phyloP scores from a whole-genome alignment of 92 coral and sea anemone genomes.

The Umimayanthus kanabou region DNA sequence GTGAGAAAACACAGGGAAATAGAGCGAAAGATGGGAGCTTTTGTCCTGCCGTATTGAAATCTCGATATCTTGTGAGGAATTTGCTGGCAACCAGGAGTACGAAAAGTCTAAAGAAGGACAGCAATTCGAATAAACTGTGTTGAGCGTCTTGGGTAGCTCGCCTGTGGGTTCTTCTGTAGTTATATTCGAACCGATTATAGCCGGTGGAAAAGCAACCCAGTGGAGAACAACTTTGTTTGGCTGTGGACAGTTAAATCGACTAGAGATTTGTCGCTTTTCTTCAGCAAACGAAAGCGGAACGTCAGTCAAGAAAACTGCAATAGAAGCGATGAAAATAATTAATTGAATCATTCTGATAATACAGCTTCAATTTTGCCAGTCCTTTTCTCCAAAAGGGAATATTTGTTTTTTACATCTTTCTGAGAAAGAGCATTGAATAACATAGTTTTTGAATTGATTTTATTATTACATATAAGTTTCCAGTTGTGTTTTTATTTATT shows the following conservation, averaged over 20 bases:
- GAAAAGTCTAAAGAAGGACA: not conserved
- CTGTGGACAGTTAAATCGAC: slow-evolving; percentile 4
- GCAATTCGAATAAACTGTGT: not conserved
- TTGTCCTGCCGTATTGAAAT: slow-evolving; percentile 22
- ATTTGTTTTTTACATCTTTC: not conserved
- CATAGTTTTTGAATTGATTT: not conserved
- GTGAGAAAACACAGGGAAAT: slow-evolving; percentile 28
- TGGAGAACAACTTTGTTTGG: not conserved
- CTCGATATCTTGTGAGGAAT: slow-evolving; percentile 10
- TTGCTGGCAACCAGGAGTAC: not conserved
- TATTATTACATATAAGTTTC: not conserved
- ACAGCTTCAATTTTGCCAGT: not conserved
- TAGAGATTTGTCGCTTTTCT: not conserved
- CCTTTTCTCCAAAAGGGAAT: not conserved
- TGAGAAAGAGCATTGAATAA: not conserved
- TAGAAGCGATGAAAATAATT: not conserved
- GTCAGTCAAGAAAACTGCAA: not conserved
- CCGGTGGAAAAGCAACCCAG: not conserved
- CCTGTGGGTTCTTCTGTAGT: not conserved
- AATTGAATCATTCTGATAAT: not conserved
- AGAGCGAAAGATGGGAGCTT: slow-evolving; percentile 12
- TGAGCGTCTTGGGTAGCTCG: not conserved
- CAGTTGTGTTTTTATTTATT: not conserved
- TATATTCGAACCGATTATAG: not conserved
- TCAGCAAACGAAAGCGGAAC: not conserved